A percentile compares a stretch with the other conserved stretches of the same genome.
Evolutionary conservation across 1,140 invertebrate genomes (phyloP).

Genomic region (Zaprionus inermis): DNA sequence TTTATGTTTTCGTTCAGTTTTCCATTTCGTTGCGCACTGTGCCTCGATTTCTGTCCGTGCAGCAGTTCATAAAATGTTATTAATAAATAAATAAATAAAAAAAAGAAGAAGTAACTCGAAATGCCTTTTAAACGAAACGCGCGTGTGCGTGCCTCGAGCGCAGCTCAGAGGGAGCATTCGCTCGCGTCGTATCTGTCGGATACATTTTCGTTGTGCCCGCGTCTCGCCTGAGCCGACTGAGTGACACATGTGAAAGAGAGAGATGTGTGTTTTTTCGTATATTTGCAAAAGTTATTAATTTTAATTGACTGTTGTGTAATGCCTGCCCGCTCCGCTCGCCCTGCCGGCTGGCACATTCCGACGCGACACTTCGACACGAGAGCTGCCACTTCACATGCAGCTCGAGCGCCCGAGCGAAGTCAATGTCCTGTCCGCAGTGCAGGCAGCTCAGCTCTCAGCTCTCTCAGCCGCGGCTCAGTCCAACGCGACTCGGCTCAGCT

Average conservation of each 20-base stretch:
- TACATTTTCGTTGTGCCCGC: conserved; percentile 66
- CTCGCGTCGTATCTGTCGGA: conserved; percentile 69
- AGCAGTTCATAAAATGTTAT: conserved; percentile 43
- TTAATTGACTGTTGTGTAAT: conserved; percentile 82
- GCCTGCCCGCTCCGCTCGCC: conserved; percentile 46
- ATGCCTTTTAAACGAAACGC: conserved; percentile 64
- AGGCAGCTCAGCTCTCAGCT: conserved; percentile 36
- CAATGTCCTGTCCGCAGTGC: conserved; percentile 55
- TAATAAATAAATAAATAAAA: conserved; percentile 68
- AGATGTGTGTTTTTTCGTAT: conserved; percentile 28
- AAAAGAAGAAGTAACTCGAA: conserved; percentile 24
- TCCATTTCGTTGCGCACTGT: conserved; percentile 43
- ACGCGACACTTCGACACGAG: conserved; percentile 57
- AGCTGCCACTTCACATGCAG: conserved; percentile 64
- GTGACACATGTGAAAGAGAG: conserved; percentile 63
- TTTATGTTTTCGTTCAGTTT: conserved; percentile 44
- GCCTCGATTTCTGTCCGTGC: conserved; percentile 17
- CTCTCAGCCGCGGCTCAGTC: too few relatives aligned
- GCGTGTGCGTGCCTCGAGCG: conserved; percentile 72
- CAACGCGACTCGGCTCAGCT: conserved; percentile 49
- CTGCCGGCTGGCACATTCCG: conserved; percentile 41
- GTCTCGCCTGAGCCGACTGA: conserved; percentile 28
- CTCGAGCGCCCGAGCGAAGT: conserved; percentile 27
- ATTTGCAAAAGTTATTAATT: conserved; percentile 79
- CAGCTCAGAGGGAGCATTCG: conserved; percentile 40